Conservation (phyloP, 2,888 invertebrate species). For the Branchinecta sandiegonensis region DNA sequence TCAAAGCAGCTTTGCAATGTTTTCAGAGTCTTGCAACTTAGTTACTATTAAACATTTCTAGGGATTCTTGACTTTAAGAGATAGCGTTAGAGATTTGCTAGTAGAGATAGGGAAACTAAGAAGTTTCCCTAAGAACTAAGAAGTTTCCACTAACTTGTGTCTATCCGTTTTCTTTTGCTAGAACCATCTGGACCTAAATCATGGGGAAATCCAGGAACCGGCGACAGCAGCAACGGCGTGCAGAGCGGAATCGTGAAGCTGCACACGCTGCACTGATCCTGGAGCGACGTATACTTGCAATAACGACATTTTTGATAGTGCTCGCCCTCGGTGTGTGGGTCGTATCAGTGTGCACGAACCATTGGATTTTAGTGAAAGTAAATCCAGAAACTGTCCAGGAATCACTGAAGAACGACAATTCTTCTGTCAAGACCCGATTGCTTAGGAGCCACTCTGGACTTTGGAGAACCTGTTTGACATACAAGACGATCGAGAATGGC, state of each 20-base stretch:
- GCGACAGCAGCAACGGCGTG: background rate
- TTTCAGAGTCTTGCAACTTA: too few relatives aligned
- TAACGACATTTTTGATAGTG: slow-evolving; percentile 8
- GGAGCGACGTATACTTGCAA: slow-evolving; percentile 1
- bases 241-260: slow-evolving; percentile 1
- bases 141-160: too few relatives aligned
- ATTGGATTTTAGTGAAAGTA: background rate
- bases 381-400: background rate
- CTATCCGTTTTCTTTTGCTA: too few relatives aligned
- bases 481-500: background rate
- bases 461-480: background rate
- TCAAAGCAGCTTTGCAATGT: too few relatives aligned
- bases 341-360: background rate
- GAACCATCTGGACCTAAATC: too few relatives aligned
- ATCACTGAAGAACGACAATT: background rate
- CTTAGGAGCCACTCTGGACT: slow-evolving; percentile 2
- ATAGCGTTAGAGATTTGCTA: too few relatives aligned
- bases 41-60: too few relatives aligned
- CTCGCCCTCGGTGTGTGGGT: background rate
- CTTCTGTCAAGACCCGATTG: slow-evolving; percentile 13
- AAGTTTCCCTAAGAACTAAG: too few relatives aligned
- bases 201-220: background rate
- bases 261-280: background rate
- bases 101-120: too few relatives aligned
- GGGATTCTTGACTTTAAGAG: too few relatives aligned